phyloP scores from a whole-genome alignment of 2,797 vertebrate species.

The Amniataba percoides region DNA sequence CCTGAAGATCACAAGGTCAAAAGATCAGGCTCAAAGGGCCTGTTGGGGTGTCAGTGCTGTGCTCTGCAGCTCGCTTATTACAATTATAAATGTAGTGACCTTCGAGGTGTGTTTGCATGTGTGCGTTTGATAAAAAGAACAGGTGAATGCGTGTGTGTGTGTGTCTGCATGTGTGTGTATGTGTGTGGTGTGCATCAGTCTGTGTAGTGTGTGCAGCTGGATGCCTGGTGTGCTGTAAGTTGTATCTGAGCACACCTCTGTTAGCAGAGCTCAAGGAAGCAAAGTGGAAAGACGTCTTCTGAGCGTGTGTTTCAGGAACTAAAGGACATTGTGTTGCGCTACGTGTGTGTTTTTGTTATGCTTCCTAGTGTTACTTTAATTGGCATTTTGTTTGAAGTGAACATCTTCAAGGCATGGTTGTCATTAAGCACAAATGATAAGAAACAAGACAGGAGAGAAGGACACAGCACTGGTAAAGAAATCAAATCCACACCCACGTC shows the following conservation, averaged over 20 bases:
- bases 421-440: slow-evolving; percentile 57
- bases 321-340: slow-evolving; percentile 61
- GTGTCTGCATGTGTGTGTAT: slow-evolving; percentile 12
- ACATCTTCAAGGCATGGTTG: slow-evolving; percentile 81
- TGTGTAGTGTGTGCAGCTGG: slow-evolving; percentile 34
- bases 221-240: slow-evolving; percentile 8
- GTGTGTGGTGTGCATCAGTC: slow-evolving; percentile 22
- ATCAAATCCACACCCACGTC: slow-evolving; percentile 43
- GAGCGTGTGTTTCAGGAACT: slow-evolving; percentile 44
- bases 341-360: slow-evolving; percentile 52
- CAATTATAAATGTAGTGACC: slow-evolving; percentile 46
- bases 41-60: slow-evolving; percentile 53
- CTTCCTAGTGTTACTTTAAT: slow-evolving; percentile 66
- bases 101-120: slow-evolving; percentile 30
- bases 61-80: slow-evolving; percentile 49
- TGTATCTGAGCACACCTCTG: slow-evolving; percentile 33
- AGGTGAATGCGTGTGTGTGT: neutral
- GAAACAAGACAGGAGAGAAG: slow-evolving; percentile 64
- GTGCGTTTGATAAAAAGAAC: slow-evolving; percentile 20
- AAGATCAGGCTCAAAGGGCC: slow-evolving; percentile 50
- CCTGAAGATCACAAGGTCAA: slow-evolving; percentile 67
- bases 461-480: slow-evolving; percentile 49
- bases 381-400: slow-evolving; percentile 53
- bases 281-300: slow-evolving; percentile 33
- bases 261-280: slow-evolving; percentile 43